Evolutionary conservation across 2,888 invertebrate genomes (phyloP), one percentile per base, ranked within the genome.

Genomic region (Stenotaenia linearis): DNA sequence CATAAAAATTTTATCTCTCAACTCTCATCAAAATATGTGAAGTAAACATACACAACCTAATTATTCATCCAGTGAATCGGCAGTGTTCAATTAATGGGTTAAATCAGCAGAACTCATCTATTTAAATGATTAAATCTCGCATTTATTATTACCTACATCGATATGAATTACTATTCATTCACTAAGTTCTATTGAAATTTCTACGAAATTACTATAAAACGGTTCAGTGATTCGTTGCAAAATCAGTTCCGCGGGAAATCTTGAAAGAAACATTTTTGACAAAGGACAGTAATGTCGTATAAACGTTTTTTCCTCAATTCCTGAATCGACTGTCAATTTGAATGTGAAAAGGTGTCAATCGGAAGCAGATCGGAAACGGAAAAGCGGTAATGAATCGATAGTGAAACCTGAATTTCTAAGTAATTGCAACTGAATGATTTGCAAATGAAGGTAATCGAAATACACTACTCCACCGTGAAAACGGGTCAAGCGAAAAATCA

Each of bases 401-500:
- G n/a, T 3, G 50, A n/a, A n/a, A 50, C n/a, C 18, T 50, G 18
- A 50, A 50, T 50, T 18, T 50, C 1, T 50, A 50, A 50, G 50
- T 50, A 50, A 15, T 7, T 18, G 50, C 50, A n/a, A n/a, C 50
- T 50, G 50, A 50, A 50, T 50, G 50, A 50, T 50, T 18, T 18
- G 50, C 50, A 18, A 50, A 50, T 18, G 50, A 50, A 50, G 50
- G 18, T 18, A 7, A 50, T 50, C 18, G 21, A 7, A 21, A 50
- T 50, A 50, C 18, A n/a, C 50, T n/a, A 32, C 18, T n/a, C n/a
- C 18, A 69, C 25, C 69, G 69, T 69, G 69, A 69, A 69, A 69
- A 69, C 69, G 69, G 69, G 69, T 69, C 69, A 69, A 28, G 69
- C 69, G 69, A 69, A 69, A 69, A 25, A 69, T 69, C 25, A 69